Conservation (phyloP, 2,113 vertebrate genomes). For the Chroicocephalus ridibundus region DNA sequence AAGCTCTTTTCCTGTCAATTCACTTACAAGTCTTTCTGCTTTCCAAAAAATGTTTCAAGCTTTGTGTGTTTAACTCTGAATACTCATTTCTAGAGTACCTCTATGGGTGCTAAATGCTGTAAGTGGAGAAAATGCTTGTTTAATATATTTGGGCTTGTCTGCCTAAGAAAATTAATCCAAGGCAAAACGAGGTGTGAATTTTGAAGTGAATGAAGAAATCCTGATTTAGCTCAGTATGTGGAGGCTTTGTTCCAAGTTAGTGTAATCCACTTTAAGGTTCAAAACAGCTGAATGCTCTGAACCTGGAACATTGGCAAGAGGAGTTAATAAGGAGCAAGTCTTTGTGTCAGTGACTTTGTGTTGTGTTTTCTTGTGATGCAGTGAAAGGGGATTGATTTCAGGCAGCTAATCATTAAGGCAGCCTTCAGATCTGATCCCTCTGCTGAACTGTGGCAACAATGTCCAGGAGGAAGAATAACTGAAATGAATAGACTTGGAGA, state of each 20-base stretch:
- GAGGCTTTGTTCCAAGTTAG: slow-evolving; percentile 12
- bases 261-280: not conserved
- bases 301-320: not conserved
- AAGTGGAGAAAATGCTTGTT: not conserved
- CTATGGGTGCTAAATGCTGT: not conserved
- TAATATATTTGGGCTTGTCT: not conserved
- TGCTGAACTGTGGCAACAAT: not conserved
- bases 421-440: not conserved
- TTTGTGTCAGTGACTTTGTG: not conserved
- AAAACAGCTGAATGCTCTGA: not conserved
- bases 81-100: not conserved
- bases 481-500: not conserved
- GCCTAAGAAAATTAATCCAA: slow-evolving; percentile 15
- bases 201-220: not conserved
- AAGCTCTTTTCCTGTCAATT: not conserved
- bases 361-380: not conserved
- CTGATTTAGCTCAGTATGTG: not conserved
- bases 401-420: not conserved
- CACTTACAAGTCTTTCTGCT: not conserved
- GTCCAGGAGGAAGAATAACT: not conserved
- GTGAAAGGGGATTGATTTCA: not conserved
- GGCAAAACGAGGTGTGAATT: slow-evolving; percentile 31
- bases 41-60: slow-evolving; percentile 18
- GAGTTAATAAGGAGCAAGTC: not conserved
- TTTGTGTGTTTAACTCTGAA: not conserved